phyloP scores from a whole-genome alignment of 1,140 invertebrate genomes.

The Pseudomyrmex concolor region DNA sequence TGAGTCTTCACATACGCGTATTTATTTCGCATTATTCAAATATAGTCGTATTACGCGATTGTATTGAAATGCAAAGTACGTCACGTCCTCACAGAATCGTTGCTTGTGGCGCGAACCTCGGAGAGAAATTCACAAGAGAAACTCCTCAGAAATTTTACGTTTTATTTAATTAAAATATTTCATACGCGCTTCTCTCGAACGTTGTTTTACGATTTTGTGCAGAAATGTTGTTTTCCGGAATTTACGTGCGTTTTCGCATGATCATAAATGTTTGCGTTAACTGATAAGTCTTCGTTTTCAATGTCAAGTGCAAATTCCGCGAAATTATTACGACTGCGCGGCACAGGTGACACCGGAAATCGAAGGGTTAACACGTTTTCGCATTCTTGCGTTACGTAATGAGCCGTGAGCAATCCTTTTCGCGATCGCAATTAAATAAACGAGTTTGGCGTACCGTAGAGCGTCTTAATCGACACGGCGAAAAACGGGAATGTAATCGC shows the following conservation, averaged over 20 bases:
- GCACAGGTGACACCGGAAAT: neutral
- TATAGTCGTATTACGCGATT: neutral
- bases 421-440: conserved; percentile 23
- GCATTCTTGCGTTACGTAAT: neutral
- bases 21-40: neutral
- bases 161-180: neutral
- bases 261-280: neutral
- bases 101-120: neutral
- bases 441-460: neutral
- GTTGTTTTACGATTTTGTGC: neutral
- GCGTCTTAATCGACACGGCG: conserved; percentile 6
- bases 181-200: neutral
- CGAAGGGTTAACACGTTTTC: neutral
- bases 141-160: neutral
- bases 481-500: conserved; percentile 58
- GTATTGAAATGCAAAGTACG: neutral
- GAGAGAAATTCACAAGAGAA: neutral
- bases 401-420: neutral
- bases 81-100: neutral
- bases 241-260: neutral
- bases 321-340: neutral
- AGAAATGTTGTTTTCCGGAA: neutral
- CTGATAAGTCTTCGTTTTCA: neutral
- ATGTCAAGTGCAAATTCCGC: neutral
- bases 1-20: neutral